Evolutionary conservation across 2,888 invertebrate species (phyloP).

Genomic region (Scaptomyza polygonia): DNA sequence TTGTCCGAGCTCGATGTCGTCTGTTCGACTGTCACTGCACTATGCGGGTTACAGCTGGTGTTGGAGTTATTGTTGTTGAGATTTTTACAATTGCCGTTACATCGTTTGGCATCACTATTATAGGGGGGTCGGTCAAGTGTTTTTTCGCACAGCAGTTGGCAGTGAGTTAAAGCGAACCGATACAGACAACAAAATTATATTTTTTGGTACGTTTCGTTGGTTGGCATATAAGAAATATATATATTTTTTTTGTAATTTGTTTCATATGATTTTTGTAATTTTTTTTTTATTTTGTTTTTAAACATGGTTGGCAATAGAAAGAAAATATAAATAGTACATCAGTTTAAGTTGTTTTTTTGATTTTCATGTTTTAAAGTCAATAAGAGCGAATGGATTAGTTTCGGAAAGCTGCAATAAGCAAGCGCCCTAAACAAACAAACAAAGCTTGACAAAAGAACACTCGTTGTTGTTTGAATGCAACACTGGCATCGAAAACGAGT

Average conservation of each 20-base stretch:
- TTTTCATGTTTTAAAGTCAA: conserved; percentile 17
- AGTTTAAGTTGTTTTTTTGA: conserved; percentile 55
- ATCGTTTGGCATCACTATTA: conserved; percentile 55
- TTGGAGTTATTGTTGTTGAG: conserved; percentile 72
- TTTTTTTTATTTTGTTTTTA: conserved; percentile 50
- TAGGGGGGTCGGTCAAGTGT: conserved; percentile 48
- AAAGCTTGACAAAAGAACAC: conserved; percentile 7
- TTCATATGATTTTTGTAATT: conserved; percentile 41
- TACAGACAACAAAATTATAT: conserved; percentile 58
- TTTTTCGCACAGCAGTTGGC: conserved; percentile 79
- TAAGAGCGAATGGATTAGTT: conserved; percentile 44
- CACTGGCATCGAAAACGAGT: conserved; percentile 6
- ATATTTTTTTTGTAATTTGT: conserved; percentile 39
- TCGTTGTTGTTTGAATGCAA: conserved; percentile 1
- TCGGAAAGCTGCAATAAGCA: conserved; percentile 15
- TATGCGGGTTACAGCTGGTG: conserved; percentile 56
- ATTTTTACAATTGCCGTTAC: conserved; percentile 76
- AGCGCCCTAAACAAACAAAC: conserved; percentile 9
- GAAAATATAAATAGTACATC: conserved; percentile 74
- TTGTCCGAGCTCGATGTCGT: conserved; percentile 58
- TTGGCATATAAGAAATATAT: conserved; percentile 38
- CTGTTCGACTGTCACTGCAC: conserved; percentile 19
- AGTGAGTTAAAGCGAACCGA: conserved; percentile 82
- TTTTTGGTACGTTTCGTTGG: conserved; percentile 49
- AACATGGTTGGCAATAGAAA: conserved; percentile 73